phyloP scores from a whole-genome alignment of 2,797 vertebrate species.

The Anomalospiza imberbis region DNA sequence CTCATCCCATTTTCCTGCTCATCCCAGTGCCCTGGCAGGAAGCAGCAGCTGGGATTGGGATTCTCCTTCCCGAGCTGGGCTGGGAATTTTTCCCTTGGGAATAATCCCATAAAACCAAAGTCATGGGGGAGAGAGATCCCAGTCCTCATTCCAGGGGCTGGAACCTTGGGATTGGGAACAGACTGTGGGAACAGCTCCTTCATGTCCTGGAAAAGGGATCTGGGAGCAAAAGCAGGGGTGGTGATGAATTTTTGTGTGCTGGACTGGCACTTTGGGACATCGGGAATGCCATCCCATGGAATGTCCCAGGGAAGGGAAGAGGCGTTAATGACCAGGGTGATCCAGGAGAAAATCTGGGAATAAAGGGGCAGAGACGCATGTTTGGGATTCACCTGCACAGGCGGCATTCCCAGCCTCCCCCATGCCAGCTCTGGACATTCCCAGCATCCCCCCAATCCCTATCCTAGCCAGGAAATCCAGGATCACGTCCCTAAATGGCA shows the following conservation, averaged over 20 bases:
- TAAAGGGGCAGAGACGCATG: neutral
- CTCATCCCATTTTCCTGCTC: neutral
- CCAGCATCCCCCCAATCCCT: neutral
- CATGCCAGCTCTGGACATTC: neutral
- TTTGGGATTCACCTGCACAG: neutral
- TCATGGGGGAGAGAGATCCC: neutral
- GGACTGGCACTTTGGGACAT: neutral
- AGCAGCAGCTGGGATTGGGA: neutral
- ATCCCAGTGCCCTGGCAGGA: neutral
- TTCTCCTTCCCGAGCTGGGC: neutral
- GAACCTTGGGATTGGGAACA: neutral
- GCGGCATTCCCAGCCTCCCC: neutral
- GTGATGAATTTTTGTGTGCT: neutral
- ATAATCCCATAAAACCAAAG: neutral
- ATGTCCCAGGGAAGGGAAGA: neutral
- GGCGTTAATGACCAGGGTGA: accelerated
- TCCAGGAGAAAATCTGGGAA: neutral
- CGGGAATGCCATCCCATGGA: neutral
- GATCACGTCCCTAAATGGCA: neutral
- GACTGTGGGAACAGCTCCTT: neutral
- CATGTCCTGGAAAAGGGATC: neutral
- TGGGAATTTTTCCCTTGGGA: neutral
- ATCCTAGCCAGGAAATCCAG: neutral
- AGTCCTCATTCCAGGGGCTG: neutral
- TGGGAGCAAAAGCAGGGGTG: neutral